Evolutionary conservation across 2,113 vertebrate genomes (phyloP).

Genomic region (Osmerus mordax): DNA sequence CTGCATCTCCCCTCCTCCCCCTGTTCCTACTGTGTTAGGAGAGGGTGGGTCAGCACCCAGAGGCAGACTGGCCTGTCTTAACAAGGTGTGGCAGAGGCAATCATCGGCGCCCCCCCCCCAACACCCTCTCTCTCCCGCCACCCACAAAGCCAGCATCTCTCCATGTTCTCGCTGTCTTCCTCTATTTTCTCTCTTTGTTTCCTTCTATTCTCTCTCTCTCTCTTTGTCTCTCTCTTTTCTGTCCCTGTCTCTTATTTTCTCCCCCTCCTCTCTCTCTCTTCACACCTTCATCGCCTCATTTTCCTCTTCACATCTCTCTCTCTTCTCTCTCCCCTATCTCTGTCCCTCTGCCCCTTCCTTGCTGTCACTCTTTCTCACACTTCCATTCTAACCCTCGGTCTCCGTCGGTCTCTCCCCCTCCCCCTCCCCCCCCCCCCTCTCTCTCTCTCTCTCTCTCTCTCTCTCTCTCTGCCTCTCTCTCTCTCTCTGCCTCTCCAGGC

Average conservation of each 20-base stretch:
- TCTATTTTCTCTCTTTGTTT: slow-evolving; percentile 8
- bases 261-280: neutral
- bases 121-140: neutral
- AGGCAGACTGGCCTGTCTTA: slow-evolving; percentile 24
- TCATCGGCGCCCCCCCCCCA: slow-evolving; percentile 11
- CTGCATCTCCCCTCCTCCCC: slow-evolving; percentile 1
- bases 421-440: no score
- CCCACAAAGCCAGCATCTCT: neutral
- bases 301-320: no score
- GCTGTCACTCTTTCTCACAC: no score
- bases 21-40: slow-evolving; percentile 30
- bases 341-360: no score
- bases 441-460: slow-evolving; percentile 14
- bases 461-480: slow-evolving; percentile 13
- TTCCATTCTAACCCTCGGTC: no score
- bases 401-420: no score
- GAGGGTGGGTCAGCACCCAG: slow-evolving; percentile 39
- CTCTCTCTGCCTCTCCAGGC: slow-evolving; percentile 6
- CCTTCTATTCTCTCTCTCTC: neutral
- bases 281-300: no score
- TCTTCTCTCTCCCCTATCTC: no score
- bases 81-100: slow-evolving; percentile 53
- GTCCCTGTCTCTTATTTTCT: neutral
- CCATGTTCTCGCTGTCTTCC: neutral
- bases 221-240: neutral